A percentile compares a stretch with the other conserved stretches of the same genome.
Evolutionary conservation across 1,140 invertebrate genomes (phyloP).

Genomic region (Scaptodrosophila lebanonensis): DNA sequence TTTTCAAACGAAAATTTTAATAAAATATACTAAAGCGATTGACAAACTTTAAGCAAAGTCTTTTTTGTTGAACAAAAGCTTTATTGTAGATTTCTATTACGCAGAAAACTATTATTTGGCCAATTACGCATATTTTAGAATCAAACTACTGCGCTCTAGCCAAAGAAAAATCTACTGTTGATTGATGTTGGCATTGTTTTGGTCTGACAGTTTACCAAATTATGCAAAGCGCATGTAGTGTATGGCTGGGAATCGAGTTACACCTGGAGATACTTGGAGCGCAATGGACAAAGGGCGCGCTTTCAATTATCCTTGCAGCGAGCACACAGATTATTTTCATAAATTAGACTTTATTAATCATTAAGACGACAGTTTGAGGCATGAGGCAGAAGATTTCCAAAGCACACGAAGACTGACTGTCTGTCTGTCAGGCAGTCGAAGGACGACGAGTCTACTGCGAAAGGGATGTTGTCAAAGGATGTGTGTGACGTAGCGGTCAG

Average conservation of each 20-base stretch:
- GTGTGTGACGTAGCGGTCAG: constrained; percentile 36
- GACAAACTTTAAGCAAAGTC: no score
- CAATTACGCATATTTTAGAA: constrained; percentile 48
- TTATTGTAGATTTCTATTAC: constrained; percentile 30
- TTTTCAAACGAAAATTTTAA: no score
- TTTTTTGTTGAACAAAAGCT: no score
- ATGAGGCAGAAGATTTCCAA: constrained; percentile 23
- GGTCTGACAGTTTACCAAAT: constrained; percentile 41
- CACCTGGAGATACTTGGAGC: constrained; percentile 41
- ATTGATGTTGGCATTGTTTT: constrained; percentile 65
- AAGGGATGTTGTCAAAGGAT: constrained; percentile 45
- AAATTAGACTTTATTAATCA: constrained; percentile 76
- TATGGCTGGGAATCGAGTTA: constrained; percentile 48
- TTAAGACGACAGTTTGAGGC: constrained; percentile 56
- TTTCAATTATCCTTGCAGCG: constrained; percentile 23
- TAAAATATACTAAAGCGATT: no score
- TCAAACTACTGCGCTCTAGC: constrained; percentile 40
- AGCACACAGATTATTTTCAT: constrained; percentile 74
- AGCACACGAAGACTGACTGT: background rate
- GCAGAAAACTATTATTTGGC: constrained; percentile 49
- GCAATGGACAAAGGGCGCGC: constrained; percentile 16
- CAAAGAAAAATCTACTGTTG: constrained; percentile 44
- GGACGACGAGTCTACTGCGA: constrained; percentile 51
- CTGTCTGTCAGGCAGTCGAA: constrained; percentile 35
- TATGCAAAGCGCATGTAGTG: constrained; percentile 42